Evolutionary conservation across 2,113 vertebrate species (phyloP).

Genomic region (Nicator chloris): DNA sequence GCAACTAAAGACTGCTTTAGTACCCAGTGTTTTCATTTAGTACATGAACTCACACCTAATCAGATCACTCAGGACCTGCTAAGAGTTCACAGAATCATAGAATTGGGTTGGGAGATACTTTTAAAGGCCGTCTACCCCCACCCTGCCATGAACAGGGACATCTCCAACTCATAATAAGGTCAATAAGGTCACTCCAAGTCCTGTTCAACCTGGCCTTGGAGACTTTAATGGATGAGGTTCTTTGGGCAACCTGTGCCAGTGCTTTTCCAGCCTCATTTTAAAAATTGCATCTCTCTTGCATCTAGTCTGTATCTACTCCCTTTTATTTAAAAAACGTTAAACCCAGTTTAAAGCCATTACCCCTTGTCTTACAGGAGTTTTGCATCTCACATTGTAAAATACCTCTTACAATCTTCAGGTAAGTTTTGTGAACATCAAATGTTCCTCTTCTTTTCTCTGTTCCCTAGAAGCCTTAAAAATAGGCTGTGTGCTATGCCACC

Average conservation of each 20-base stretch:
- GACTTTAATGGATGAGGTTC: not conserved
- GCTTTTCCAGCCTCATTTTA: not conserved
- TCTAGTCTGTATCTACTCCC: not conserved
- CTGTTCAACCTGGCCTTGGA: rapidly evolving
- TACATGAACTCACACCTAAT: not conserved
- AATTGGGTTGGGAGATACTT: not conserved
- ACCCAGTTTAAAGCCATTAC: not conserved
- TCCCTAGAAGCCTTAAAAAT: not conserved
- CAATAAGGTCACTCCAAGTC: not conserved
- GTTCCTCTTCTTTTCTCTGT: not conserved
- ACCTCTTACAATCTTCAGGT: not conserved
- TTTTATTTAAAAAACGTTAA: not conserved
- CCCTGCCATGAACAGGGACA: not conserved
- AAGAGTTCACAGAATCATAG: not conserved
- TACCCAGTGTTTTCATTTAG: not conserved
- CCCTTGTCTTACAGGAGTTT: not conserved
- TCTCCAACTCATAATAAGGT: not conserved
- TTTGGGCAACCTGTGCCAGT: not conserved
- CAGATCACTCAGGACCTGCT: not conserved
- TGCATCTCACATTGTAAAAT: not conserved
- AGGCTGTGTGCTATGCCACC: not conserved
- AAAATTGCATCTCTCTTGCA: not conserved
- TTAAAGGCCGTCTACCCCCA: not conserved
- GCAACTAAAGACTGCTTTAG: not conserved
- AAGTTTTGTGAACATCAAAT: not conserved